phyloP scores from a whole-genome alignment of 1,140 invertebrate genomes.

The Polypedilum vanderplanki region DNA sequence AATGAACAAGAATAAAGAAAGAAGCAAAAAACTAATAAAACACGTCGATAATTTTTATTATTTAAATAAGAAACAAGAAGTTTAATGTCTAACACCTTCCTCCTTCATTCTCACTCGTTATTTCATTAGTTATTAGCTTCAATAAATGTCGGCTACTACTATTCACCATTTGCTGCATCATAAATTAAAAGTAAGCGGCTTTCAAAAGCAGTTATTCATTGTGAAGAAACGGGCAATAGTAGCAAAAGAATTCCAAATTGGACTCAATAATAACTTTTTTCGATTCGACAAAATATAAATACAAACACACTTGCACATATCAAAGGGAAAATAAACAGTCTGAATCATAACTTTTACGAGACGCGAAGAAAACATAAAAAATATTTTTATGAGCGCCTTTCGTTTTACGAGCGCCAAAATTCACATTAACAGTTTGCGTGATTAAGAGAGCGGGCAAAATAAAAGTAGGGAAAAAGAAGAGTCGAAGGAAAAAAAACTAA shows the following conservation, averaged over 20 bases:
- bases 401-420: constrained; percentile 26
- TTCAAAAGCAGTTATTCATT: not conserved
- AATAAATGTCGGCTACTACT: not conserved
- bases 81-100: too few relatives aligned
- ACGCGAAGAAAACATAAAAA: constrained; percentile 4
- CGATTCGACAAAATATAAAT: not conserved
- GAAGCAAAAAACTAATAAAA: too few relatives aligned
- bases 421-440: constrained; percentile 26
- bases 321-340: not conserved
- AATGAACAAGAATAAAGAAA: too few relatives aligned
- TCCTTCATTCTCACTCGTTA: not conserved
- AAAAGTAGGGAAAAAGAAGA: not conserved
- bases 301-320: not conserved
- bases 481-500: not conserved
- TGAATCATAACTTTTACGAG: constrained; percentile 22
- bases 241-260: not conserved
- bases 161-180: constrained; percentile 17
- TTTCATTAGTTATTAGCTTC: constrained; percentile 9
- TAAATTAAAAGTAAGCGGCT: constrained; percentile 1
- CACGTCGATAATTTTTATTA: too few relatives aligned
- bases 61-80: too few relatives aligned
- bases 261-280: not conserved
- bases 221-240: not conserved
- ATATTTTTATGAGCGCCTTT: constrained; percentile 20
- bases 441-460: not conserved